Evolutionary conservation across 2,888 invertebrate species (phyloP), one percentile per base, ranked within the genome.

Genomic region (Rhodophaea formosa): DNA sequence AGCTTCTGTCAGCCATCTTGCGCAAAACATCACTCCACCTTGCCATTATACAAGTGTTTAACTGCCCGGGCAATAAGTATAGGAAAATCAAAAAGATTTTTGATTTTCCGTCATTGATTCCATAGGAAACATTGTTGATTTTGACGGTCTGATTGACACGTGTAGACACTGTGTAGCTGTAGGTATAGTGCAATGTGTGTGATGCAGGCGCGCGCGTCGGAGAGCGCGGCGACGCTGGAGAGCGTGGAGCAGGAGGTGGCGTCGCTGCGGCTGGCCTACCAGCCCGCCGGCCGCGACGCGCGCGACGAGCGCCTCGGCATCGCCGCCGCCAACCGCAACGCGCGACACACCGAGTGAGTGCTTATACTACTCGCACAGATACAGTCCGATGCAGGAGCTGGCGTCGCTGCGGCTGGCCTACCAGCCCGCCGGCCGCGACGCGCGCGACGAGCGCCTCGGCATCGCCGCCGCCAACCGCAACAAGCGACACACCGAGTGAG

Each of bases 301-400:
- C 62, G 64, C 62, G 56, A 60, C 72, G 98, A 99, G 84, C 93
- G 99, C 53, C 94, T 99, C 51, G 99, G 99, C 71, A 98, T 99
- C 97, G 98, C 97, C 60, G 94, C 95, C 70, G 79, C 83, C 67
- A 68, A 63, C 67, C 64, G 62, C 56, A 70, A n/a, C n/a, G n/a
- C n/a, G 70, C 54, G 53, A 30, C 58, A 54, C 29, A 8, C 44
- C 51, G 2, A 8, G 44, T 58, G 8, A 55, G 32, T 44, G 29
- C n/a, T n/a, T n/a, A n/a, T n/a, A n/a, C n/a, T 3, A 23, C 23
- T 3, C 23, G 5, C 23, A 23, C 23, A 23, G 3, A 23, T 5
- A 23, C 23, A n/a, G n/a, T n/a, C n/a, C n/a, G n/a, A n/a, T n/a
- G n/a, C n/a, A n/a, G n/a, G n/a, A n/a, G n/a, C n/a, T n/a, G n/a